These are phyloP conservation scores for Zosterops hypoxanthus DNA, from an alignment of 2,113 vertebrate species.

Conservation along the genomic window DNA sequence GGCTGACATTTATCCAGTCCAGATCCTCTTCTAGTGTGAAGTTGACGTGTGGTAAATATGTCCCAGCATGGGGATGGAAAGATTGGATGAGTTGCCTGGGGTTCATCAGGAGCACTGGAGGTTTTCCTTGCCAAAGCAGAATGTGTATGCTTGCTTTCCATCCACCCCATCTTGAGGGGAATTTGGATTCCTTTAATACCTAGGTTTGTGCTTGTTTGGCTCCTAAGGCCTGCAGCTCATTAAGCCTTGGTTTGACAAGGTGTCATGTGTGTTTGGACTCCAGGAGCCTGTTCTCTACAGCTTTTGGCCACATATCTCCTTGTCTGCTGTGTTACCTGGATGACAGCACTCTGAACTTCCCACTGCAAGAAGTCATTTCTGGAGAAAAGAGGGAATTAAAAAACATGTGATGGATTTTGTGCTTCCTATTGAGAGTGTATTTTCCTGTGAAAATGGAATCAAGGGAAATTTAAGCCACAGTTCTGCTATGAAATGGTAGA, in stretches of 20 bases:
- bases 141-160: accelerated
- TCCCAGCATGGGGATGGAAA: accelerated
- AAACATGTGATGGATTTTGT: not conserved
- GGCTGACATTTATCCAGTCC: not conserved
- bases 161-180: not conserved
- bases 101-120: not conserved
- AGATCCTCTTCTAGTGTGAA: not conserved
- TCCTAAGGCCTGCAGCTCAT: not conserved
- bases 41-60: accelerated
- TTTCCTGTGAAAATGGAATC: not conserved
- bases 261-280: accelerated
- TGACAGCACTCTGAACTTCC: not conserved
- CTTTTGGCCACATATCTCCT: not conserved
- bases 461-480: not conserved
- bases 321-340: not conserved
- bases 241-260: not conserved
- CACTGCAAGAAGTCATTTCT: not conserved
- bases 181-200: not conserved
- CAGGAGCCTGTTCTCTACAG: not conserved
- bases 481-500: not conserved
- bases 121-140: not conserved
- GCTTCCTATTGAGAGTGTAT: not conserved
- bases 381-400: not conserved
- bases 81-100: not conserved
- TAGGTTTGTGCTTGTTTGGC: not conserved